Conservation (phyloP, 2,113 vertebrate species). For the Trematocara zebra region DNA sequence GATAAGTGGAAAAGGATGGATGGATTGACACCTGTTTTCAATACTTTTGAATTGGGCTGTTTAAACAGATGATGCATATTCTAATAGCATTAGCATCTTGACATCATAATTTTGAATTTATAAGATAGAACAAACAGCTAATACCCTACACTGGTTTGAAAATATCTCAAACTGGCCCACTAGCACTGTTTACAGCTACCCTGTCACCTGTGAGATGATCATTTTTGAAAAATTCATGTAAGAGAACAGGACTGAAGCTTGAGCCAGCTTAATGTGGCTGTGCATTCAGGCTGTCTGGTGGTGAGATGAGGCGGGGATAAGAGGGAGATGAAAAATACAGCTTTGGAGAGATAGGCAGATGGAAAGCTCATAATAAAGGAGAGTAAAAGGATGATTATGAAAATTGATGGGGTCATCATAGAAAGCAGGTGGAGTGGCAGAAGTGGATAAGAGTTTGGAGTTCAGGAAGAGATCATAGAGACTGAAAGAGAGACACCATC, state of each 20-base stretch:
- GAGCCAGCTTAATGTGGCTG: conserved; percentile 7
- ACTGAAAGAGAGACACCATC: neutral
- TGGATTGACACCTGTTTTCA: neutral
- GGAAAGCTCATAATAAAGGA: conserved; percentile 19
- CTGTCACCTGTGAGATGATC: neutral
- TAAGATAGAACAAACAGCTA: neutral
- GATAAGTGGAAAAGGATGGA: neutral
- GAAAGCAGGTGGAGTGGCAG: conserved; percentile 11
- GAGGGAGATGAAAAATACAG: conserved; percentile 12
- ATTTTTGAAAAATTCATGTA: conserved; percentile 27
- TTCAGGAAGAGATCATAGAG: neutral
- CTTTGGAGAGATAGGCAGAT: conserved; percentile 15
- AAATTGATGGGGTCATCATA: conserved; percentile 46
- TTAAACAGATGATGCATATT: neutral
- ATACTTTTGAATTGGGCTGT: neutral
- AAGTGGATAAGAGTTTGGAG: conserved; percentile 4
- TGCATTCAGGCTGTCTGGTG: conserved; percentile 8
- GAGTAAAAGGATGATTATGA: conserved; percentile 43
- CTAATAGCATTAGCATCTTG: neutral
- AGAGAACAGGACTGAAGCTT: conserved; percentile 11
- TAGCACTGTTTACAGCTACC: neutral
- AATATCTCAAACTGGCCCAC: neutral
- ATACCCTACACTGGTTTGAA: neutral
- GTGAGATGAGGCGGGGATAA: conserved; percentile 17
- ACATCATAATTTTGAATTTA: neutral